phyloP scores from a whole-genome alignment of 2,888 invertebrate genomes.

The Andrena bucephala region DNA sequence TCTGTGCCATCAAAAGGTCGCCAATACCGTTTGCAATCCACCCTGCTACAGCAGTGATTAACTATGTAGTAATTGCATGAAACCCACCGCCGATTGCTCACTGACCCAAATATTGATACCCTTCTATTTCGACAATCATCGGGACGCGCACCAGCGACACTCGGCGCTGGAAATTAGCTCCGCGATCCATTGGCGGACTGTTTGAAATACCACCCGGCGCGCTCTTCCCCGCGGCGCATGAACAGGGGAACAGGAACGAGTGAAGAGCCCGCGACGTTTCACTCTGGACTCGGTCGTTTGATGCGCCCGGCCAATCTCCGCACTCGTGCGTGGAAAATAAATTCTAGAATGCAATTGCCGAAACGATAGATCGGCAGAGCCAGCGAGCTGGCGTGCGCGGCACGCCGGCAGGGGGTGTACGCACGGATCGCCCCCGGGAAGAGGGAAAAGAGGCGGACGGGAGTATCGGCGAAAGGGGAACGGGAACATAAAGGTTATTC shows the following conservation, averaged over 20 bases:
- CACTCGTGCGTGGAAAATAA: slow-evolving; percentile 68
- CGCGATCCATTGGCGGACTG: neutral
- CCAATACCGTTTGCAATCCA: too few species aligned
- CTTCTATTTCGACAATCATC: slow-evolving; percentile 2
- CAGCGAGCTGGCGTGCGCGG: neutral
- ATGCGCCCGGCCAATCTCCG: slow-evolving; percentile 54
- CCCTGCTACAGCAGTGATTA: too few species aligned
- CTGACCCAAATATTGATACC: slow-evolving; percentile 3
- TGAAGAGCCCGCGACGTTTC: slow-evolving; percentile 13
- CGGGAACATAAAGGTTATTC: slow-evolving; percentile 68
- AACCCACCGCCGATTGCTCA: neutral
- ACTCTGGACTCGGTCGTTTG: slow-evolving; percentile 49
- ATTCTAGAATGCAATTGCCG: slow-evolving; percentile 66
- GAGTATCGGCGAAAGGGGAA: slow-evolving; percentile 32
- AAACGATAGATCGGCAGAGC: slow-evolving; percentile 53
- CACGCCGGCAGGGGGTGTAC: neutral
- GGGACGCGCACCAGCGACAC: neutral
- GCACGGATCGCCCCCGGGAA: slow-evolving; percentile 28
- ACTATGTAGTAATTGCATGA: slow-evolving; percentile 3
- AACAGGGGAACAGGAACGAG: neutral
- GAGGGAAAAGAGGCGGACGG: slow-evolving; percentile 43
- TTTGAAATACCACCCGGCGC: neutral
- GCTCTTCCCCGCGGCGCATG: neutral
- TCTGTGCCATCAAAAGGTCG: too few species aligned
- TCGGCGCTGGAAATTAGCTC: neutral